Percentiles rank a stretch among this genome's conserved stretches.
Conservation (phyloP, 2,888 invertebrate genomes). For the Spatulosminthurus flaviceps region DNA sequence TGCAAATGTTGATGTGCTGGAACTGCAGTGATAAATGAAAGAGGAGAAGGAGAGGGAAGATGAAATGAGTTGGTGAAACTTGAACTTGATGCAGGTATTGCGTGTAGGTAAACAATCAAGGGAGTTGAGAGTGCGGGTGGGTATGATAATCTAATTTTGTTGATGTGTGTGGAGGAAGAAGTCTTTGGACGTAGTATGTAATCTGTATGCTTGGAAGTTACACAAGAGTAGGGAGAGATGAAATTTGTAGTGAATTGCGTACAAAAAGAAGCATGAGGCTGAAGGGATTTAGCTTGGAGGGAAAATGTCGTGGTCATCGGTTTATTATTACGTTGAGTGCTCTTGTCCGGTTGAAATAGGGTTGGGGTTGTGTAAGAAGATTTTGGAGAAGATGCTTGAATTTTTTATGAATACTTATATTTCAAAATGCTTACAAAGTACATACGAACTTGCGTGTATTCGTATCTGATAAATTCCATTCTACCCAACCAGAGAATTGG, state of each 20-base stretch:
- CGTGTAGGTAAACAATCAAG: constrained; percentile 49
- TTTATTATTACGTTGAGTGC: no score
- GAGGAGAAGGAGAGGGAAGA: constrained; percentile 21
- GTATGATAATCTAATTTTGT: constrained; percentile 31
- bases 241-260: no score
- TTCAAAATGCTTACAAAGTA: no score
- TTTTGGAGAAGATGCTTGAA: constrained; percentile 18
- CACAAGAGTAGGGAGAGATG: not conserved
- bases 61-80: not conserved
- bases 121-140: constrained; percentile 33
- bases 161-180: not conserved
- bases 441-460: no score
- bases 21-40: not conserved
- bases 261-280: no score
- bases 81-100: constrained; percentile 47
- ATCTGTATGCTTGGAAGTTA: not conserved
- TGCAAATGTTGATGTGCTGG: no score
- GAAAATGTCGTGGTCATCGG: no score
- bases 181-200: constrained; percentile 11
- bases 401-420: no score
- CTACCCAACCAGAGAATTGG: no score
- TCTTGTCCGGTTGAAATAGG: no score
- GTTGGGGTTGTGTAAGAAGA: not conserved
- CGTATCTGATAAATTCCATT: no score
- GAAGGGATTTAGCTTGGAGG: no score